Evolutionary conservation across 2,113 vertebrate genomes (phyloP).

Genomic region (Haplochromis vanheusdeni): DNA sequence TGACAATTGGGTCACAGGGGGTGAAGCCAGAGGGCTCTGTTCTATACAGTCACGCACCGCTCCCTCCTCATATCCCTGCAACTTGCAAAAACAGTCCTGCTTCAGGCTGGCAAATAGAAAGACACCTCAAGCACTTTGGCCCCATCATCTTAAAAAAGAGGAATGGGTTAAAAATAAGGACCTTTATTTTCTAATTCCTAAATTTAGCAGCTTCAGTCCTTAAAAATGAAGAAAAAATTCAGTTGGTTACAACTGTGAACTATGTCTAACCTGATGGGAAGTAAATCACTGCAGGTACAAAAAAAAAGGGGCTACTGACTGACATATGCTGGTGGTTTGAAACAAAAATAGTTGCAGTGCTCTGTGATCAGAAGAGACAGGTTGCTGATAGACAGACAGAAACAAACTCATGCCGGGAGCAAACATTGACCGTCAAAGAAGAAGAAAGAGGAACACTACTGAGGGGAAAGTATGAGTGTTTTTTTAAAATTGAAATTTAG

Average conservation of each 20-base stretch:
- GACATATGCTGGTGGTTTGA: neutral
- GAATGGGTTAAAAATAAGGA: neutral
- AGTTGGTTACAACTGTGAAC: neutral
- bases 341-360: neutral
- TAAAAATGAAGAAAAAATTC: neutral
- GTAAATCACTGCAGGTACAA: neutral
- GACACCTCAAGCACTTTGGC: neutral
- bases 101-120: neutral
- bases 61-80: neutral
- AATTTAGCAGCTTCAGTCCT: neutral
- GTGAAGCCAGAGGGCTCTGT: constrained; percentile 3
- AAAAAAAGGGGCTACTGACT: neutral
- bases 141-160: neutral
- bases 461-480: neutral
- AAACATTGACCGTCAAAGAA: neutral
- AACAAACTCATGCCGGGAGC: neutral
- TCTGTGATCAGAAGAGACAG: neutral
- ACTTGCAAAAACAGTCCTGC: neutral
- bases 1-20: constrained; percentile 18
- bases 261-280: neutral
- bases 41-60: constrained; percentile 1
- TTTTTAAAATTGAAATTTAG: neutral
- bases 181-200: neutral
- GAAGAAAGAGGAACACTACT: neutral
- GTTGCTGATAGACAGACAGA: neutral